Evolutionary conservation across 2,113 vertebrate genomes (phyloP).

Genomic region (Progne subis): DNA sequence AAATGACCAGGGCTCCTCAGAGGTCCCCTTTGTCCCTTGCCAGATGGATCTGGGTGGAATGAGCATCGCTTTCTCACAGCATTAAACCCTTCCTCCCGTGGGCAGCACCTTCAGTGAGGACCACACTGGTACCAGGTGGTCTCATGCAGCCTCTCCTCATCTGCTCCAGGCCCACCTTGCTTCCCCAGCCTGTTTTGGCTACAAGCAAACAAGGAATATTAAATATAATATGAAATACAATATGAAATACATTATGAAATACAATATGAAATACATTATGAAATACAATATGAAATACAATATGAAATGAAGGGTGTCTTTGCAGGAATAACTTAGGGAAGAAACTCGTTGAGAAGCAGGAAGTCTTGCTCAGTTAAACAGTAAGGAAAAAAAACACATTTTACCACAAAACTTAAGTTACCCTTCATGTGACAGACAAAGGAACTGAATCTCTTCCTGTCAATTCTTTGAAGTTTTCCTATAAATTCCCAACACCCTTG

Average conservation of each 20-base stretch:
- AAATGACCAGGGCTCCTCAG: background rate
- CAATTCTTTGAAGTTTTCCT: slow-evolving; percentile 50
- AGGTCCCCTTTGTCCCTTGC: background rate
- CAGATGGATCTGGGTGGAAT: background rate
- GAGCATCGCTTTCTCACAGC: background rate
- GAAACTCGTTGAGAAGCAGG: background rate
- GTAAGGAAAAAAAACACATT: background rate
- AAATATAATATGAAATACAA: background rate
- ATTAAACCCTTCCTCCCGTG: background rate
- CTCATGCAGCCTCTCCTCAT: background rate
- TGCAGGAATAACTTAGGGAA: background rate
- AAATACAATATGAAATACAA: too few species aligned
- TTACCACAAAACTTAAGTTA: slow-evolving; percentile 26
- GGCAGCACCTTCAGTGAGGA: background rate
- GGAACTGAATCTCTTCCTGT: slow-evolving; percentile 19
- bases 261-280: background rate
- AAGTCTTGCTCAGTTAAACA: background rate
- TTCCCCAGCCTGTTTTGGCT: background rate
- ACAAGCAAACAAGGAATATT: background rate
- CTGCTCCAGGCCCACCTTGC: background rate
- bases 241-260: too few species aligned
- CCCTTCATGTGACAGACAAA: slow-evolving; percentile 23
- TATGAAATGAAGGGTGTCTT: background rate
- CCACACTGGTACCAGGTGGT: accelerated
- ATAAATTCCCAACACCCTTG: background rate